These are phyloP conservation scores for Brotula barbata DNA, from an alignment of 2,797 vertebrate genomes.

Conservation along the genomic window DNA sequence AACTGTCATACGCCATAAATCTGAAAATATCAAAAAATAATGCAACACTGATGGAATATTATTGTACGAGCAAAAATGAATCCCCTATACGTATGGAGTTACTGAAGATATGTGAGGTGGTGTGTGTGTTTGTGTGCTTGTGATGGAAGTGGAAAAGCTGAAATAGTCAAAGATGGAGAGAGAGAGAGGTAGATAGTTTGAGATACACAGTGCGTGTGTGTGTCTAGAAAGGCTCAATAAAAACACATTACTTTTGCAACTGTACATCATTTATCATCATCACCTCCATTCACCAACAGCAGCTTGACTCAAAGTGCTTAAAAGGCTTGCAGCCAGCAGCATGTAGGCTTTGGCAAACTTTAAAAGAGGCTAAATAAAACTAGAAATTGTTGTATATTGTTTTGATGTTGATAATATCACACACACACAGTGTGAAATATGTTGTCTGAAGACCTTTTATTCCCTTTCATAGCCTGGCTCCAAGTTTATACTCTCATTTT, in stretches of 20 bases:
- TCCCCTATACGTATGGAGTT: no score
- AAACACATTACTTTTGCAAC: conserved; percentile 35
- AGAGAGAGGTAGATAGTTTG: conserved; percentile 1
- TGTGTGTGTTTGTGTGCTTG: background rate
- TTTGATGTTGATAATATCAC: conserved; percentile 14
- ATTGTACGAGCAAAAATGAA: no score
- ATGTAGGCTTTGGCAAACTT: conserved; percentile 6
- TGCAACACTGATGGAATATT: no score
- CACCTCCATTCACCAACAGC: conserved; percentile 34
- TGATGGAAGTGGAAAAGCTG: background rate
- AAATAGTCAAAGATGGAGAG: background rate
- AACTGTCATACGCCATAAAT: no score
- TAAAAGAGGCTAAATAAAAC: conserved; percentile 9
- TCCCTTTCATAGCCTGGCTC: background rate
- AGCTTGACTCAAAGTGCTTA: conserved; percentile 28
- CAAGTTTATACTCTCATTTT: conserved; percentile 6
- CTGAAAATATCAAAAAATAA: no score
- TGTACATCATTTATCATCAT: conserved; percentile 53
- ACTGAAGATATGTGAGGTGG: background rate
- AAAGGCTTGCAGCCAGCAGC: conserved; percentile 22
- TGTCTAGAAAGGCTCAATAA: conserved; percentile 38
- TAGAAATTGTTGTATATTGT: conserved; percentile 18
- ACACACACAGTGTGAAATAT: conserved; percentile 23
- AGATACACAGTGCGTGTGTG: conserved; percentile 9
- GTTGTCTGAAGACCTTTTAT: conserved; percentile 7